Conservation (phyloP, 2,797 vertebrate species). For the Danio albolineatus region DNA sequence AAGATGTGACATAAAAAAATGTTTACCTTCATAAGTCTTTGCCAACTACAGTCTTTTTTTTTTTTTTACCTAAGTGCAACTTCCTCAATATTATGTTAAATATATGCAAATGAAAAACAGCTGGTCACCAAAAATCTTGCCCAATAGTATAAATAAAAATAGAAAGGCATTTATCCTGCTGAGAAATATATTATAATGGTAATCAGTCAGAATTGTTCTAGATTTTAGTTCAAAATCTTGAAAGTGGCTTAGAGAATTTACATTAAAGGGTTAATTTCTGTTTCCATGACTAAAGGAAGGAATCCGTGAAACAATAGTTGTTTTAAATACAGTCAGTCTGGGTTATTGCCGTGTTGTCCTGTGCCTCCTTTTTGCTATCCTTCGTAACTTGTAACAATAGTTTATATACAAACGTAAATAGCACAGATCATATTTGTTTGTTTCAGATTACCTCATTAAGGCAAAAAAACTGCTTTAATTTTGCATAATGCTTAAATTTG, state of each 20-base stretch:
- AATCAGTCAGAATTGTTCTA: background rate
- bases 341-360: constrained; percentile 40
- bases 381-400: constrained; percentile 40
- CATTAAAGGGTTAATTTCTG: constrained; percentile 33
- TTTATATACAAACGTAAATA: constrained; percentile 57
- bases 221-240: background rate
- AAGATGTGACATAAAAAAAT: constrained; percentile 46
- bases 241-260: constrained; percentile 1
- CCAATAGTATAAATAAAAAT: constrained; percentile 8
- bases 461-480: background rate
- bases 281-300: constrained; percentile 49
- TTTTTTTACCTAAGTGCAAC: constrained; percentile 72
- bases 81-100: constrained; percentile 73
- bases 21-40: constrained; percentile 62
- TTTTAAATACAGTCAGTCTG: constrained; percentile 45
- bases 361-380: constrained; percentile 22
- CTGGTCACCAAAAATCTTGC: constrained; percentile 56
- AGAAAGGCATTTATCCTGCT: background rate
- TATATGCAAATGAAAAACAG: constrained; percentile 69
- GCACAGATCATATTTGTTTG: constrained; percentile 38
- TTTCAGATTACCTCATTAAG: constrained; percentile 48
- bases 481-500: background rate
- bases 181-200: background rate
- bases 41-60: constrained; percentile 72
- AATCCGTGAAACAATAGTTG: constrained; percentile 37